A percentile compares a stretch with the other conserved stretches of the same genome.
These are phyloP conservation scores for Leptestheria dahalacensis DNA, from an alignment of 1,140 invertebrate species.

Conservation along the genomic window DNA sequence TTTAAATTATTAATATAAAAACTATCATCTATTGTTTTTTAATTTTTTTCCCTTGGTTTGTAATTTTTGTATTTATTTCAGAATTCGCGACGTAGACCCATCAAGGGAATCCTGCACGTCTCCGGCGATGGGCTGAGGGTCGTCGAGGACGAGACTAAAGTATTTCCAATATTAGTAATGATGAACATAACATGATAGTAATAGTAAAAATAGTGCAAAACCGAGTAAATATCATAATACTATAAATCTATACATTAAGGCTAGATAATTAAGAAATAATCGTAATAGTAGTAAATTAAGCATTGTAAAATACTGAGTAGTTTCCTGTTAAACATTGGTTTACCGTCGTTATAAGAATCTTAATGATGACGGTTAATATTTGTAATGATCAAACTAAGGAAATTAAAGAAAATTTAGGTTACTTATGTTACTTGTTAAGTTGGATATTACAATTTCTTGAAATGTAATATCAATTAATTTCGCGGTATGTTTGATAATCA, in stretches of 20 bases:
- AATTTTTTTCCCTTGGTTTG: neutral
- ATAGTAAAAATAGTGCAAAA: neutral
- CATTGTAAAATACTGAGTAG: too few relatives aligned
- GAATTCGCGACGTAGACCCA: constrained; percentile 47
- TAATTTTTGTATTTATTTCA: neutral
- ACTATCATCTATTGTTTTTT: constrained; percentile 1
- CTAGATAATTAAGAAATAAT: neutral
- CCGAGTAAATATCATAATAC: neutral
- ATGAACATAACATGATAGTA: neutral
- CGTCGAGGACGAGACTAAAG: constrained; percentile 95
- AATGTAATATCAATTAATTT: too few relatives aligned
- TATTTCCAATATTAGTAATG: constrained; percentile 22
- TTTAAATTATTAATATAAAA: neutral
- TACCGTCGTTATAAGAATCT: too few relatives aligned
- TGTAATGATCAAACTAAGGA: too few relatives aligned
- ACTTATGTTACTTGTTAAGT: too few relatives aligned
- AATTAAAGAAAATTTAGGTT: constrained; percentile 6
- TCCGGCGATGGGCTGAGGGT: constrained; percentile 93
- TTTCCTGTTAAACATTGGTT: too few relatives aligned
- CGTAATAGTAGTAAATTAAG: too few relatives aligned
- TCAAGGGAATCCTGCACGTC: constrained; percentile 82
- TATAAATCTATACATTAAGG: neutral
- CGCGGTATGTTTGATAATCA: too few relatives aligned
- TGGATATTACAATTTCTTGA: too few relatives aligned
- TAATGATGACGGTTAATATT: too few relatives aligned